Percentiles rank a stretch among this genome's conserved stretches.
Conservation (phyloP, 2,888 invertebrate genomes). For the Colostygia pectinataria region DNA sequence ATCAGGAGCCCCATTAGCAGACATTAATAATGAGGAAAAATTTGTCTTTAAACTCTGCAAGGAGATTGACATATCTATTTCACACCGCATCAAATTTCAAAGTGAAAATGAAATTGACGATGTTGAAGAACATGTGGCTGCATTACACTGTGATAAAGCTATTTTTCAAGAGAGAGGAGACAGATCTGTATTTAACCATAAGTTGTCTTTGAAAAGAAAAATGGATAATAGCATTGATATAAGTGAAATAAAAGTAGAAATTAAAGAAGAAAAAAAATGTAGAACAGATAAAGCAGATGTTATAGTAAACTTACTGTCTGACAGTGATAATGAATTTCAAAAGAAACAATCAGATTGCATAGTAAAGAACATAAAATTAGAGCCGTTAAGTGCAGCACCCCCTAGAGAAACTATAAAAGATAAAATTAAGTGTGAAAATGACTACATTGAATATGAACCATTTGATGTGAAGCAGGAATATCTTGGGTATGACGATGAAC, state of each 20-base stretch:
- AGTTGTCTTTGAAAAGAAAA: constrained; percentile 56
- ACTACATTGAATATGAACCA: constrained; percentile 60
- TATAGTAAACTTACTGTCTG: constrained; percentile 52
- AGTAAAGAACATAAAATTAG: constrained; percentile 52
- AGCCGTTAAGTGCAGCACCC: constrained; percentile 42
- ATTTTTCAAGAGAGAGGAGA: neutral
- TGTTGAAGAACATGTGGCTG: constrained; percentile 48
- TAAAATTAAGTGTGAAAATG: constrained; percentile 56
- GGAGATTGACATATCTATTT: constrained; percentile 38
- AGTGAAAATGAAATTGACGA: constrained; percentile 54
- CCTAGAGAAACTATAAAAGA: constrained; percentile 35
- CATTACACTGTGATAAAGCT: constrained; percentile 33
- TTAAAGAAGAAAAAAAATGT: constrained; percentile 31
- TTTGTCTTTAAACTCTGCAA: constrained; percentile 63
- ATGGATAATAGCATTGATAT: constrained; percentile 29
- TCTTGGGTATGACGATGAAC: constrained; percentile 64
- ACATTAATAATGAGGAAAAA: constrained; percentile 61
- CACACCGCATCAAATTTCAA: constrained; percentile 54
- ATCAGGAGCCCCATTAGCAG: constrained; percentile 46
- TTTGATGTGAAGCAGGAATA: constrained; percentile 71
- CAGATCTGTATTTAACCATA: constrained; percentile 36
- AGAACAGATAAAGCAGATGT: constrained; percentile 34
- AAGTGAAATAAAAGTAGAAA: constrained; percentile 37
- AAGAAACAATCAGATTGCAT: constrained; percentile 20
- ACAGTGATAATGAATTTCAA: constrained; percentile 54